phyloP scores from a whole-genome alignment of 2,888 invertebrate species.

The Nudaria mundana region DNA sequence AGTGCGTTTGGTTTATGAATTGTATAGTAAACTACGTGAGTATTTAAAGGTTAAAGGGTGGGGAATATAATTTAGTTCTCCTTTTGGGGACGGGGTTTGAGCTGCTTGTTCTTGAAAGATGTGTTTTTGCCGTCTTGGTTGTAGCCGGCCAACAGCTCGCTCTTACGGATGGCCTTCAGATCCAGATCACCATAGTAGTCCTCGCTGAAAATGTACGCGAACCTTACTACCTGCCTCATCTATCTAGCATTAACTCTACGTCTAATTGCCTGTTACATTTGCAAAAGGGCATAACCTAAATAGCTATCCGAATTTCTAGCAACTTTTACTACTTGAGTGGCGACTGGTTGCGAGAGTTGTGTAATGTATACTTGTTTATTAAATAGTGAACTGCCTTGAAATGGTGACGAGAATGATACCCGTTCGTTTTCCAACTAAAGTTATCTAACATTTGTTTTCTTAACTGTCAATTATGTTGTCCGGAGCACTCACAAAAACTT shows the following conservation, averaged over 20 bases:
- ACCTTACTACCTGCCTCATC: slow-evolving; percentile 73
- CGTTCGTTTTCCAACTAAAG: slow-evolving; percentile 61
- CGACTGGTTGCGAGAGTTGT: slow-evolving; percentile 62
- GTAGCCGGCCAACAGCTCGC: slow-evolving; percentile 92
- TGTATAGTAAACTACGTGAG: slow-evolving; percentile 61
- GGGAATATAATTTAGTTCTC: slow-evolving; percentile 62
- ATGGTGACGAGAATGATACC: slow-evolving; percentile 60
- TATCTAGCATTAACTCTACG: slow-evolving; percentile 50
- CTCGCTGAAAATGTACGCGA: slow-evolving; percentile 88
- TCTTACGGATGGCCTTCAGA: slow-evolving; percentile 96
- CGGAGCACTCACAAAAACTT: slow-evolving; percentile 44
- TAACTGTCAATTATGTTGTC: slow-evolving; percentile 31
- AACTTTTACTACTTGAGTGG: slow-evolving; percentile 61
- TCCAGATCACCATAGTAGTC: slow-evolving; percentile 98
- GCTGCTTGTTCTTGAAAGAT: slow-evolving; percentile 66
- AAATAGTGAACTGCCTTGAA: slow-evolving; percentile 74
- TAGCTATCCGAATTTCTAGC: slow-evolving; percentile 58
- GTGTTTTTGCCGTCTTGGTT: slow-evolving; percentile 81
- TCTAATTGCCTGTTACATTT: slow-evolving; percentile 30
- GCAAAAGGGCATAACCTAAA: slow-evolving; percentile 38
- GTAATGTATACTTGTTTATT: slow-evolving; percentile 65
- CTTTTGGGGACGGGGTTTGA: slow-evolving; percentile 82
- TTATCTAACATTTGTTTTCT: slow-evolving; percentile 58
- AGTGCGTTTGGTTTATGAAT: slow-evolving; percentile 50
- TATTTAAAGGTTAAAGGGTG: slow-evolving; percentile 65